Evolutionary conservation across 2,113 vertebrate species (phyloP).

Genomic region (Urocitellus parryii): DNA sequence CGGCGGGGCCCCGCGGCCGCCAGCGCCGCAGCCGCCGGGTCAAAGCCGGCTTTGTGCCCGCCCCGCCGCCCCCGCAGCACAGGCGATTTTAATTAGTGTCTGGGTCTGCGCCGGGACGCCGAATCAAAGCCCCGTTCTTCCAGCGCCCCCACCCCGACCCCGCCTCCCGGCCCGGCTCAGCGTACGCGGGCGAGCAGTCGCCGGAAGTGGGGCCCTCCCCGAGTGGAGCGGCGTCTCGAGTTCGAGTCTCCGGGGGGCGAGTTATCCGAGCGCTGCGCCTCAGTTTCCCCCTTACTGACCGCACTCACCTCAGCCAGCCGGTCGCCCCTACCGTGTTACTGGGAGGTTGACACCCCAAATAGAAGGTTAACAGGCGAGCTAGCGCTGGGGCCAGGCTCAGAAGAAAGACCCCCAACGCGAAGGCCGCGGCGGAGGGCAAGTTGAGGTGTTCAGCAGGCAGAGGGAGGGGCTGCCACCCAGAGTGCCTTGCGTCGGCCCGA

Average conservation of each 20-base stretch:
- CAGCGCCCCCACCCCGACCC: slow-evolving; percentile 42
- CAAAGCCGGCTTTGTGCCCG: slow-evolving; percentile 88
- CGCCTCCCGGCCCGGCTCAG: background rate
- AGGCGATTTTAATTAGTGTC: slow-evolving; percentile 91
- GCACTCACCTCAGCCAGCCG: background rate
- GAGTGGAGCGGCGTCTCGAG: background rate
- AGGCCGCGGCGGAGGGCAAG: background rate
- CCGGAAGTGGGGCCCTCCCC: slow-evolving; percentile 38
- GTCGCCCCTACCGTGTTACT: background rate
- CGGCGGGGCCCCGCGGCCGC: slow-evolving; percentile 71
- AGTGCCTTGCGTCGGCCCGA: background rate
- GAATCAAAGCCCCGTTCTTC: slow-evolving; percentile 88
- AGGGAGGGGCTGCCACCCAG: no score
- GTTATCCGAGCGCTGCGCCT: background rate
- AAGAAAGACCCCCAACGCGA: background rate
- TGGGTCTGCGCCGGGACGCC: slow-evolving; percentile 88
- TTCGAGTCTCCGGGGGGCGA: slow-evolving; percentile 53
- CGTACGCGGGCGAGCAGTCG: slow-evolving; percentile 45
- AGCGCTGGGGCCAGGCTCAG: background rate
- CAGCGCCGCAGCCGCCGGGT: slow-evolving; percentile 75
- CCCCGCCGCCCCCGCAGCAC: slow-evolving; percentile 83
- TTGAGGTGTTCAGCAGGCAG: background rate
- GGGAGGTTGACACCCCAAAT: background rate
- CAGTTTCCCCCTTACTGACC: background rate
- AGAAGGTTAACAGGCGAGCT: background rate